These are phyloP conservation scores for Tenthredo notha DNA, from an alignment of 2,888 invertebrate genomes.

Conservation along the genomic window DNA sequence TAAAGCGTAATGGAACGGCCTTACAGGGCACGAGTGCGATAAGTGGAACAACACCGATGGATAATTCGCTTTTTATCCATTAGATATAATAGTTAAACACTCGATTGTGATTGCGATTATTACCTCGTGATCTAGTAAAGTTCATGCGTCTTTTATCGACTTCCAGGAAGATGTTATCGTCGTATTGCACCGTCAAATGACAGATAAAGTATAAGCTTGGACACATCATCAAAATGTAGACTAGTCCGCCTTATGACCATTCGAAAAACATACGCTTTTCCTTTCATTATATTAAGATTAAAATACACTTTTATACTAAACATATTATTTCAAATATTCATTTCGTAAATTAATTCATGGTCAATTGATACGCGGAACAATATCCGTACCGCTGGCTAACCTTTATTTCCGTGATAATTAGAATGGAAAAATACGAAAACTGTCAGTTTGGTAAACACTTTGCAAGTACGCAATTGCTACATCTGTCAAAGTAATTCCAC, in stretches of 20 bases:
- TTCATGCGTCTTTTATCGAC: slow-evolving; percentile 16
- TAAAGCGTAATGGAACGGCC: slow-evolving; percentile 30
- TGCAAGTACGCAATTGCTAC: slow-evolving; percentile 12
- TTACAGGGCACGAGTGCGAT: slow-evolving; percentile 46
- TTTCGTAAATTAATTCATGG: neutral
- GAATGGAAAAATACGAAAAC: neutral
- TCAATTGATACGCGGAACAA: neutral
- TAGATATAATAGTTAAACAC: slow-evolving; percentile 32
- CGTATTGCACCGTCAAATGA: slow-evolving; percentile 38
- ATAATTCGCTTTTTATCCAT: slow-evolving; percentile 22
- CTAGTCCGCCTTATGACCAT: slow-evolving; percentile 68
- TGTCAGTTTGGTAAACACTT: slow-evolving; percentile 28
- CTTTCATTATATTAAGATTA: slow-evolving; percentile 45
- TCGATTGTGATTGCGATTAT: neutral
- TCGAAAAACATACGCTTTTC: slow-evolving; percentile 71
- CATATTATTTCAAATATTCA: neutral
- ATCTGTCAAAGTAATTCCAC: slow-evolving; percentile 43
- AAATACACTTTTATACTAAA: neutral
- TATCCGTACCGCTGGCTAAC: neutral
- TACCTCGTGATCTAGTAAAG: slow-evolving; percentile 10
- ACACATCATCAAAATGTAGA: slow-evolving; percentile 70
- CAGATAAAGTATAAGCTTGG: slow-evolving; percentile 55
- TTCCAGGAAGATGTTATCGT: slow-evolving; percentile 39
- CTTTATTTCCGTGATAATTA: neutral
- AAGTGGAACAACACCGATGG: slow-evolving; percentile 49